Conservation (phyloP, 2,888 invertebrate genomes). For the Gymnosoma rotundatum region DNA sequence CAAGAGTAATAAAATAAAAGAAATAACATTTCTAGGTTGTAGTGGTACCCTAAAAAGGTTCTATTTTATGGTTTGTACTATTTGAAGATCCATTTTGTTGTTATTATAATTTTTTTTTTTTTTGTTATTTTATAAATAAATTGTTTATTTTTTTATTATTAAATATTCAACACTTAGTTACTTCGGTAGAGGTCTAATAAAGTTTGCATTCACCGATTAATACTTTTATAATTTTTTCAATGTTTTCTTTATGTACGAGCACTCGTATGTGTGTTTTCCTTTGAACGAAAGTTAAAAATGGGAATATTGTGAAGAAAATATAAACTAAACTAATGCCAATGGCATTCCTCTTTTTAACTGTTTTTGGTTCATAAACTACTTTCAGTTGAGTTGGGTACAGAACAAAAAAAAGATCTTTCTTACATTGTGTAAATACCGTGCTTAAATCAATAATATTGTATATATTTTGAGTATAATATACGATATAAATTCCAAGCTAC, state of each 20-base stretch:
- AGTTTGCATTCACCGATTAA: no score
- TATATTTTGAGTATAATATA: not conserved
- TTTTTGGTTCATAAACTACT: constrained; percentile 57
- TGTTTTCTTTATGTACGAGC: no score
- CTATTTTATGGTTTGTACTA: not conserved
- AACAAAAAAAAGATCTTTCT: constrained; percentile 14
- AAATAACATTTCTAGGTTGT: constrained; percentile 2
- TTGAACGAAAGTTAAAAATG: not conserved
- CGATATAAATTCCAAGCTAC: constrained; percentile 5
- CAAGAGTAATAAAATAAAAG: not conserved
- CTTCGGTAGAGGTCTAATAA: no score
- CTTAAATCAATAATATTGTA: constrained; percentile 29
- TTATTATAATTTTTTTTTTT: not conserved
- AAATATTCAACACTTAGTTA: no score
- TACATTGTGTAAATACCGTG: constrained; percentile 2
- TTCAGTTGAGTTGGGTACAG: constrained; percentile 12
- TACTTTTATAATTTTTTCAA: not conserved
- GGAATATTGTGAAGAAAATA: constrained; percentile 1
- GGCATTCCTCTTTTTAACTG: constrained; percentile 39
- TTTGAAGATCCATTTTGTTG: not conserved
- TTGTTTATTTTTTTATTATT: no score
- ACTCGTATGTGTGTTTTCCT: not conserved
- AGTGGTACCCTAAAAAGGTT: constrained; percentile 7
- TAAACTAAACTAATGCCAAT: constrained; percentile 60
- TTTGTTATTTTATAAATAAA: no score